Conservation (phyloP, 1,140 invertebrate species). For the Samia ricini region DNA sequence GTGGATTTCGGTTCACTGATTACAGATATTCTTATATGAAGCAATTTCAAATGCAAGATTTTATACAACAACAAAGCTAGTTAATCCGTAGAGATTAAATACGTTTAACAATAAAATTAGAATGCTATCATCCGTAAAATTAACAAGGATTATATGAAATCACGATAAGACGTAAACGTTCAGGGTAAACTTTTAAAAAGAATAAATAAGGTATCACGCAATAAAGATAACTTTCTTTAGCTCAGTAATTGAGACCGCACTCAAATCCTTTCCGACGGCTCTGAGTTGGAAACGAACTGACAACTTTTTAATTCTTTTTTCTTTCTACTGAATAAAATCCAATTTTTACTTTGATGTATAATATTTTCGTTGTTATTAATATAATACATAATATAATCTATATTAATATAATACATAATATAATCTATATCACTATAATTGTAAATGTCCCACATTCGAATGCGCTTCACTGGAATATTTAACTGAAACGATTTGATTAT, state of each 20-base stretch:
- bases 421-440: no score
- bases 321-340: constrained; percentile 33
- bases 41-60: constrained; percentile 7
- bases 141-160: constrained; percentile 1
- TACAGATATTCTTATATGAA: constrained; percentile 17
- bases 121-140: constrained; percentile 6
- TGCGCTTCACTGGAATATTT: no score
- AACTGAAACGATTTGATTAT: no score
- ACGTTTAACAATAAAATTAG: constrained; percentile 6
- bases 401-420: no score
- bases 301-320: constrained; percentile 39
- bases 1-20: constrained; percentile 43
- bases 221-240: constrained; percentile 42
- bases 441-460: no score
- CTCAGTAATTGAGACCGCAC: constrained; percentile 46
- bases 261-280: constrained; percentile 50
- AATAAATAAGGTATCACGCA: constrained; percentile 36
- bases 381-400: no score
- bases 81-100: neutral
- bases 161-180: constrained; percentile 13
- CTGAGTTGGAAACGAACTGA: constrained; percentile 45
- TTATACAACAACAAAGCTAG: neutral
- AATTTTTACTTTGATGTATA: constrained; percentile 1
- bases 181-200: constrained; percentile 27
- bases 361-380: neutral